Percentiles rank a stretch among this genome's conserved stretches.
Evolutionary conservation across 1,140 invertebrate species (phyloP).

Genomic region (Galendromus occidentalis): DNA sequence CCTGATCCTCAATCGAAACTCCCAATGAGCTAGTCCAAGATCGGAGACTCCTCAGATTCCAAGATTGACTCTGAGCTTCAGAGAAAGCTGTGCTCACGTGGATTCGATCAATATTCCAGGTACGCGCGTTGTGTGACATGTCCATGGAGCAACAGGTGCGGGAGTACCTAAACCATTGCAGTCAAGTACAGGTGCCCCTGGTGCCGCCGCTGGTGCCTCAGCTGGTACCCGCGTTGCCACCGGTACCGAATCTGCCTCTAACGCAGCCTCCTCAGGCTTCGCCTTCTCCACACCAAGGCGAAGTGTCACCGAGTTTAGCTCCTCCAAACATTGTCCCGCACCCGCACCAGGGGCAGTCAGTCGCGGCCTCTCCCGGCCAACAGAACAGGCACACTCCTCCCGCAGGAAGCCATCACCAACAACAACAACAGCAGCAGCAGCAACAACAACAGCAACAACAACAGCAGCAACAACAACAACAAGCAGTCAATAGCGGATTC

Average conservation of each 20-base stretch:
- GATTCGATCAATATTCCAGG: background rate
- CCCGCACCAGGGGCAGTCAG: background rate
- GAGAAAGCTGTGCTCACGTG: too few relatives aligned
- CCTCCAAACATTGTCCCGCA: background rate
- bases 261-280: background rate
- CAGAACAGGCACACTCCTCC: slow-evolving; percentile 4
- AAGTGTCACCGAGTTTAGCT: background rate
- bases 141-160: slow-evolving; percentile 21
- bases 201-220: background rate
- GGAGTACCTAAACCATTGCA: slow-evolving; percentile 19
- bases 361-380: background rate
- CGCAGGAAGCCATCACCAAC: background rate
- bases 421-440: background rate
- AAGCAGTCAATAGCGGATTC: background rate
- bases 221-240: background rate
- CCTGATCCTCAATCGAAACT: too few relatives aligned
- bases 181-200: slow-evolving; percentile 5
- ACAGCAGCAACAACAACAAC: slow-evolving; percentile 1
- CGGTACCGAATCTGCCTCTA: background rate
- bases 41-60: too few relatives aligned
- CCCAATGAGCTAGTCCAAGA: too few relatives aligned
- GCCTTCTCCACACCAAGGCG: background rate
- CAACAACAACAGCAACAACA: background rate
- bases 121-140: slow-evolving; percentile 13
- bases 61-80: too few relatives aligned